phyloP scores from a whole-genome alignment of 2,888 invertebrate species.

The Acanthoscelides obtectus region DNA sequence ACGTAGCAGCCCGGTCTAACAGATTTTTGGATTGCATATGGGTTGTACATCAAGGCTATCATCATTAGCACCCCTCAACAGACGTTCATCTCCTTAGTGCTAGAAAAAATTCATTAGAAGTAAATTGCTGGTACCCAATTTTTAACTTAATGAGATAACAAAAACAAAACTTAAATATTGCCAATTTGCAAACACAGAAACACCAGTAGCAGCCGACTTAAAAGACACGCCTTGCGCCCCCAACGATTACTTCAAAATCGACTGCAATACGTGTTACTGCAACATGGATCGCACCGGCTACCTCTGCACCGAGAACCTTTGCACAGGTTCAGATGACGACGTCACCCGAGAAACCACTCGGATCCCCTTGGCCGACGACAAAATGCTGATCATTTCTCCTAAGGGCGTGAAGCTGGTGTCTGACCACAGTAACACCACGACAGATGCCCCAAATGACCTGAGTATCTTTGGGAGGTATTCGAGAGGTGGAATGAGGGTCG shows the following conservation, averaged over 20 bases:
- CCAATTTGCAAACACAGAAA: background rate
- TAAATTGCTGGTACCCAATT: too few relatives aligned
- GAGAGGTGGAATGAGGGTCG: background rate
- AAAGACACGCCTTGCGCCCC: slow-evolving; percentile 49
- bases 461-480: background rate
- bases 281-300: slow-evolving; percentile 53
- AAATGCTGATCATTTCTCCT: slow-evolving; percentile 35
- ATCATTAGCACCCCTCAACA: too few relatives aligned
- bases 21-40: too few relatives aligned
- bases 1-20: too few relatives aligned
- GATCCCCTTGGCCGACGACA: slow-evolving; percentile 30
- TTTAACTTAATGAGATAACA: too few relatives aligned
- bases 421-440: slow-evolving; percentile 8
- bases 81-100: too few relatives aligned
- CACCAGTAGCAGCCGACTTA: slow-evolving; percentile 31
- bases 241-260: slow-evolving; percentile 52
- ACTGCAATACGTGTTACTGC: slow-evolving; percentile 58
- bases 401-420: slow-evolving; percentile 14
- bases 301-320: slow-evolving; percentile 52
- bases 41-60: too few relatives aligned
- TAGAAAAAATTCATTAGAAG: too few relatives aligned
- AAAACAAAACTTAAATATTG: too few relatives aligned
- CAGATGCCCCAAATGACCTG: background rate
- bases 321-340: slow-evolving; percentile 30
- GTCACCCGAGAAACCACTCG: slow-evolving; percentile 22